These are phyloP conservation scores for Tinea trinotella DNA, from an alignment of 2,888 invertebrate species.

Conservation along the genomic window DNA sequence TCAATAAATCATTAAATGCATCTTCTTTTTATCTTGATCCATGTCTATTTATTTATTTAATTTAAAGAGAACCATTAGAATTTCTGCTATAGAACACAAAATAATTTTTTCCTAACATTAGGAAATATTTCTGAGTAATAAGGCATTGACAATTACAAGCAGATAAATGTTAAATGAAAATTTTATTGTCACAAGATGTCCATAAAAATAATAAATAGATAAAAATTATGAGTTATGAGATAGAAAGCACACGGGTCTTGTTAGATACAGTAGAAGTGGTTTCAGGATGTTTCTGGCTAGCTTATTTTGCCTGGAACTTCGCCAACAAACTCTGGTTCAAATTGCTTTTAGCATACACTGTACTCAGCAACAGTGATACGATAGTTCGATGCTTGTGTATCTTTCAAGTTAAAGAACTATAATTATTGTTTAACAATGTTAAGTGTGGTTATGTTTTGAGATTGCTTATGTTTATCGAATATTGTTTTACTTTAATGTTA, in stretches of 20 bases:
- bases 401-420: not conserved
- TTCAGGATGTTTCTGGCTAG: constrained; percentile 52
- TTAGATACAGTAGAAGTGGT: constrained; percentile 28
- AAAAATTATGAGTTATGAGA: constrained; percentile 4
- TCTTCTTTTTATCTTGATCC: too few species aligned
- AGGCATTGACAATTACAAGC: too few species aligned
- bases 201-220: not conserved
- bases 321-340: constrained; percentile 56
- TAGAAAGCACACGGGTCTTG: constrained; percentile 11
- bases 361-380: constrained; percentile 45
- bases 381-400: constrained; percentile 9
- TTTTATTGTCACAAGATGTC: too few species aligned
- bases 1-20: too few species aligned
- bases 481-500: too few species aligned
- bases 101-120: too few species aligned
- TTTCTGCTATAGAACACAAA: too few species aligned
- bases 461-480: too few species aligned
- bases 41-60: too few species aligned
- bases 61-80: too few species aligned
- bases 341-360: constrained; percentile 62
- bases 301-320: constrained; percentile 62
- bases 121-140: too few species aligned
- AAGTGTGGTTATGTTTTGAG: not conserved
- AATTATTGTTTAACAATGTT: not conserved
- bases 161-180: too few species aligned